Evolutionary conservation across 2,888 invertebrate genomes (phyloP).

Genomic region (Megaustenia siamemsis): DNA sequence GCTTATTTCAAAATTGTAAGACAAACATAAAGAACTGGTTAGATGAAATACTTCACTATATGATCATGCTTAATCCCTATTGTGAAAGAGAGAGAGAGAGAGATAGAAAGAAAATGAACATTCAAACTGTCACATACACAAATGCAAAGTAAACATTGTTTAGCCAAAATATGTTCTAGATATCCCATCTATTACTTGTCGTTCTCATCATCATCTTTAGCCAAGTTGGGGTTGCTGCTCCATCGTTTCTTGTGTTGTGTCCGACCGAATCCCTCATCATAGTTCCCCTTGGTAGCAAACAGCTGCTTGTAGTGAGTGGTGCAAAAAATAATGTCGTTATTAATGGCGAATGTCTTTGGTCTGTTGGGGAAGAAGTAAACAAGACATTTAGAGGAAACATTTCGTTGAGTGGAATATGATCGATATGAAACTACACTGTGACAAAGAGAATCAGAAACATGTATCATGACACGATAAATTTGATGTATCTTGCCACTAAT

Average conservation of each 20-base stretch:
- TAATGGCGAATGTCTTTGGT: slow-evolving; percentile 94
- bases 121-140: neutral
- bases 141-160: neutral
- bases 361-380: slow-evolving; percentile 82
- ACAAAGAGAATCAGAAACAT: too few relatives aligned
- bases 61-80: too few relatives aligned
- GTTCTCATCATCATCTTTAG: neutral
- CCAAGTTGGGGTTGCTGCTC: slow-evolving; percentile 64
- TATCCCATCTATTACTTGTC: neutral
- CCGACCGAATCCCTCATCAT: slow-evolving; percentile 76
- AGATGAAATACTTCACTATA: too few relatives aligned
- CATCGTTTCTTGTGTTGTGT: slow-evolving; percentile 75
- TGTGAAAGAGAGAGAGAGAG: too few relatives aligned
- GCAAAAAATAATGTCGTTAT: slow-evolving; percentile 93
- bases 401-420: too few relatives aligned
- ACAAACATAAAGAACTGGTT: too few relatives aligned
- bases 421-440: too few relatives aligned
- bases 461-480: too few relatives aligned
- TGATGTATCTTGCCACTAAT: too few relatives aligned
- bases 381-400: neutral
- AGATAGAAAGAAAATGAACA: neutral
- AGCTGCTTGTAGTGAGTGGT: slow-evolving; percentile 95
- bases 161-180: neutral
- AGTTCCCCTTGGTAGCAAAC: slow-evolving; percentile 82
- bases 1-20: too few relatives aligned